phyloP scores from a whole-genome alignment of 2,113 vertebrate species.

The Rhinoderma darwinii region DNA sequence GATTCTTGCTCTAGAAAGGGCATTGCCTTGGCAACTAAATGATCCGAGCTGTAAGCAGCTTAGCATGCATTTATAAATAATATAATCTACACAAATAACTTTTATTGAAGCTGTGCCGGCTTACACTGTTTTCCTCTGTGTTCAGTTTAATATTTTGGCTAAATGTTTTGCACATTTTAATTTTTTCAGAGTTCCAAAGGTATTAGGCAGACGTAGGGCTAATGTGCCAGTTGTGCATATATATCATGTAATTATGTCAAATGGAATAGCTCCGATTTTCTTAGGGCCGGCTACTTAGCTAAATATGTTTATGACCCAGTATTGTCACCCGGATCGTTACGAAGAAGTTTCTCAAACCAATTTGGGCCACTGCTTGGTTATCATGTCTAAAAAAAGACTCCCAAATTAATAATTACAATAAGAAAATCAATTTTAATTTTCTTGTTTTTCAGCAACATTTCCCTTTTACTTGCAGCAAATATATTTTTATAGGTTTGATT shows the following conservation, averaged over 20 bases:
- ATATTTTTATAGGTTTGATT: no score
- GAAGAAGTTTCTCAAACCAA: no score
- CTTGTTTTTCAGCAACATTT: no score
- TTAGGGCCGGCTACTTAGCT: no score
- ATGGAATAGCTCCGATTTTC: not conserved
- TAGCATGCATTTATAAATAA: conserved; percentile 70
- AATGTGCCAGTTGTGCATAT: not conserved
- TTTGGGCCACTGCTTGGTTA: no score
- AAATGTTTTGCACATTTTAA: not conserved
- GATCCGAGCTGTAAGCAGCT: conserved; percentile 92
- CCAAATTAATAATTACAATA: no score
- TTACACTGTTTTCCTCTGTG: not conserved
- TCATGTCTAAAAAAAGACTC: no score
- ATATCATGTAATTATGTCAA: not conserved
- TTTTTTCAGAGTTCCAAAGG: not conserved
- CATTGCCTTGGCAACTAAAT: conserved; percentile 90
- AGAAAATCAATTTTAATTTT: no score
- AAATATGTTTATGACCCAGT: no score
- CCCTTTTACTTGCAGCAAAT: no score
- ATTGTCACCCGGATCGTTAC: no score
- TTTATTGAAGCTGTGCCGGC: conserved; percentile 61
- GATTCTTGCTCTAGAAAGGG: conserved; percentile 92
- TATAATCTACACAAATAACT: conserved; percentile 66
- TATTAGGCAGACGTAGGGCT: not conserved
- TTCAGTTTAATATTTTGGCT: not conserved